Evolutionary conservation across 2,113 vertebrate genomes (phyloP), one percentile per base, ranked within the genome.

Genomic region (Myotis lucifugus): DNA sequence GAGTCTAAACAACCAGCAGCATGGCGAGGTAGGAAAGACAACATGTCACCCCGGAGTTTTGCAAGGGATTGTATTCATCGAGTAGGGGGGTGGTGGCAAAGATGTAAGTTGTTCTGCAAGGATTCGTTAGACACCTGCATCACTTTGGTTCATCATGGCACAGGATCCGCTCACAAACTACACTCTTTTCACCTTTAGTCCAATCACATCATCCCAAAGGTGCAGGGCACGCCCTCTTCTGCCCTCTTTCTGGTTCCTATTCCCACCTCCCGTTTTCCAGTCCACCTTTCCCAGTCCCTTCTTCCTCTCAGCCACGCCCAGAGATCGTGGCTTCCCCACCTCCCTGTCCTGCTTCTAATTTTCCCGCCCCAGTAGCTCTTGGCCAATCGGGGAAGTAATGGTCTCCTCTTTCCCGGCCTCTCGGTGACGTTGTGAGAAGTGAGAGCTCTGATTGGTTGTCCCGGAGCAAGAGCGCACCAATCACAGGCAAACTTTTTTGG

Each of bases 341-440:
- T 34, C 23, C 15, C 32, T 4, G 69, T 86, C 85, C 59, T 13
- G 2, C 8, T 91, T 95, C 96, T 77, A 88, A 86, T 93, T 95
- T 96, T 95, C 90, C 95, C 94, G 92, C 93, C 34, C 91, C 32
- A 8, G 32, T 3, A 64, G 27, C 42, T 54, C 37, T 76, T 34
- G 81, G 42, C 95, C 90, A 97, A 87, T 92, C 4, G 4, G 21
- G 10, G n/a, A 32, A 3, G 34, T 32, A 18, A 85, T 18, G 69
- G 32, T n/a, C 13, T 27, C 23, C 40, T 85, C 74, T 29, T 34
- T 21, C 70, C 69, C 7, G 1, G 46, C 82, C 82, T 83, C 23
- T 32, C 54, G 0, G 15, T 12, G n/a, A 48, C 7, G 9, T 46
- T 27, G 0, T 0, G 3, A 42, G 13, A 52, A 48, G 0, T 8